Base-by-base conservation (phyloP, 2,113 vertebrate species). In the Eretmochelys imbricata region DNA sequence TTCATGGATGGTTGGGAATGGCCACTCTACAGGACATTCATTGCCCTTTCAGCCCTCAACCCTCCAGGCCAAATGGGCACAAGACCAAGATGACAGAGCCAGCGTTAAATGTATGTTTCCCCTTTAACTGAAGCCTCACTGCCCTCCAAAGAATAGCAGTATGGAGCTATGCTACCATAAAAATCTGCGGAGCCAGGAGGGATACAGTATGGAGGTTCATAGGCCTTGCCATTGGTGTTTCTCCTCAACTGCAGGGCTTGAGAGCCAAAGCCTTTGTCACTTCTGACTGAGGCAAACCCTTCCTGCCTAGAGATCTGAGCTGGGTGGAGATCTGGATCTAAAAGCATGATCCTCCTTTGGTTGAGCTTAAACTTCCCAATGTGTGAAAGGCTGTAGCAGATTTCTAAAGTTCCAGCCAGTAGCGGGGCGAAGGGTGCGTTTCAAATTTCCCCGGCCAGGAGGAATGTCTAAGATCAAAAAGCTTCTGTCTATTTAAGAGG, bases 291-390 rank as follows among this genome's bases (percentile, higher is more conserved):
- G 22, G 22, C 11, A 46, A 76, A n/a, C 9, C 57, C 6, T 82
- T 91, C 6, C 69, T 2, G 95, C 24, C 35, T 1, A 25, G 42
- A 85, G 13, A 5, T 14, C 9, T 50, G n/a, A 94, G 11, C 38
- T 38, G 4, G 59, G 35, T 9, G 10, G 31, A 86, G 85, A 27
- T 2, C 3, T 42, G 1, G 1, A 0, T 82, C 1, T 87, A 82
- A 95, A 93, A 62, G 84, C n/a, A 65, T 17, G 1, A 83, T 16
- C 27, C 1, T 78, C 93, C 88, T 83, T 25, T 87, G 91, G 31
- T 31, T 90, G 75, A 87, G 9, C 22, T 90, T 59, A 49, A 78
- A 72, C n/a, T 38, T 72, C 65, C 17, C 65, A 65, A 10, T 25
- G 1, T 29, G 9, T 8, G 24, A 14, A 76, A 51, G 65, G 35